A percentile compares a stretch with the other conserved stretches of the same genome.
These are phyloP conservation scores for Nasonia longicornis DNA, from an alignment of 1,140 invertebrate genomes.

Conservation along the genomic window DNA sequence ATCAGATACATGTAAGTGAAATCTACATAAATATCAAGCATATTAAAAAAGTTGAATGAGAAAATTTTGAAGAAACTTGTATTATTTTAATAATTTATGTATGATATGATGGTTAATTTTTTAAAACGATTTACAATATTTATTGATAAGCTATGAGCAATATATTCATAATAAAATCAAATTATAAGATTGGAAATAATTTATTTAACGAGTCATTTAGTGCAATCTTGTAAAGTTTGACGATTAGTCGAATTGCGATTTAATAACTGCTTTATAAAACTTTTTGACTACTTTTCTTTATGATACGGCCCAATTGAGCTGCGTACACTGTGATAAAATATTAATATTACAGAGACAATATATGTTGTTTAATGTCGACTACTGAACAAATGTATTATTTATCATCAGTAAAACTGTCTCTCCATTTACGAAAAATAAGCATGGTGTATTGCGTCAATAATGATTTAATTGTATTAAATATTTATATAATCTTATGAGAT, in stretches of 20 bases:
- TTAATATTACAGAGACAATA: conserved; percentile 22
- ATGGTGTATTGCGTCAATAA: background rate
- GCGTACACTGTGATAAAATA: conserved; percentile 44
- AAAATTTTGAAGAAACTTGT: background rate
- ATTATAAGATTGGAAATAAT: conserved; percentile 18
- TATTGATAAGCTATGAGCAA: conserved; percentile 4
- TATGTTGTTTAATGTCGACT: conserved; percentile 6
- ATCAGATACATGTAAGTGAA: background rate
- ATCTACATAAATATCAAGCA: conserved; percentile 7
- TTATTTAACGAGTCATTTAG: conserved; percentile 8
- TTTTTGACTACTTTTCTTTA: background rate
- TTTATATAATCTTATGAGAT: conserved; percentile 31
- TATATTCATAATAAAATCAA: conserved; percentile 5
- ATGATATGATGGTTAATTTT: background rate
- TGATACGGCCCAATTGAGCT: background rate
- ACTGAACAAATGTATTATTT: conserved; percentile 36
- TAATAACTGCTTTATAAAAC: background rate
- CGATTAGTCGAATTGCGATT: background rate
- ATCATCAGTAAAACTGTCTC: background rate
- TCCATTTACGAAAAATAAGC: conserved; percentile 4
- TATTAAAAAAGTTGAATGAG: background rate
- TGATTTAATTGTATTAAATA: conserved; percentile 34
- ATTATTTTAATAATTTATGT: background rate
- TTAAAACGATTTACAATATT: background rate
- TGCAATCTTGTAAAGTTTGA: conserved; percentile 28